Conservation (phyloP, 2,113 vertebrate species). For the Oreocharis arfaki region DNA sequence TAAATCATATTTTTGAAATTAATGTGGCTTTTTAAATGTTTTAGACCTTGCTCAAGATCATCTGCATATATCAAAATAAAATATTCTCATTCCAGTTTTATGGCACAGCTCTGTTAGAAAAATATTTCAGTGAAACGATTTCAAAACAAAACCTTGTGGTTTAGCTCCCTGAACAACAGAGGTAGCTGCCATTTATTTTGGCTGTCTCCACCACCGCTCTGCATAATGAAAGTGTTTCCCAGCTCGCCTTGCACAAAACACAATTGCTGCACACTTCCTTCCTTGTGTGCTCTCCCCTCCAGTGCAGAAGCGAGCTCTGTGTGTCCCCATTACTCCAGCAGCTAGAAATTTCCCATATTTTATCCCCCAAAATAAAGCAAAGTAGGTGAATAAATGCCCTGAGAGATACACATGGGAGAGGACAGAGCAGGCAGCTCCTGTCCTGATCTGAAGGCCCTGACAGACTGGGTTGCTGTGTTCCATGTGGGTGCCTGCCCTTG, state of each 20-base stretch:
- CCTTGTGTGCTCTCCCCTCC: not conserved
- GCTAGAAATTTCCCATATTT: not conserved
- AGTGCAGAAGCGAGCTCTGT: not conserved
- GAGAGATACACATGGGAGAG: accelerated
- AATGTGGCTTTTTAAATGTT: not conserved
- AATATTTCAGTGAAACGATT: not conserved
- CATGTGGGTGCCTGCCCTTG: not conserved
- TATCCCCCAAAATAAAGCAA: not conserved
- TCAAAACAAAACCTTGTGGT: not conserved
- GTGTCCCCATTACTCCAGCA: accelerated
- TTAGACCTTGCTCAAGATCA: not conserved
- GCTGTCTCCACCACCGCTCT: accelerated
- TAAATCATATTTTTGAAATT: not conserved
- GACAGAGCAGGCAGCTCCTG: not conserved
- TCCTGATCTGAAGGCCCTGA: accelerated
- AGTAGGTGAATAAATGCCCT: not conserved
- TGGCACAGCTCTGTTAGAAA: not conserved
- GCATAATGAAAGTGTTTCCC: not conserved
- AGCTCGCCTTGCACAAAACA: not conserved
- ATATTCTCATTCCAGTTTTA: not conserved
- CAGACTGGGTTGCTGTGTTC: accelerated
- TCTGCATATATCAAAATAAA: not conserved
- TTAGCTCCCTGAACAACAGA: not conserved
- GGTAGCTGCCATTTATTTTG: not conserved
- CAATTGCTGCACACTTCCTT: accelerated